These are phyloP conservation scores for Hyles lineata DNA, from an alignment of 2,888 invertebrate genomes.

Conservation along the genomic window DNA sequence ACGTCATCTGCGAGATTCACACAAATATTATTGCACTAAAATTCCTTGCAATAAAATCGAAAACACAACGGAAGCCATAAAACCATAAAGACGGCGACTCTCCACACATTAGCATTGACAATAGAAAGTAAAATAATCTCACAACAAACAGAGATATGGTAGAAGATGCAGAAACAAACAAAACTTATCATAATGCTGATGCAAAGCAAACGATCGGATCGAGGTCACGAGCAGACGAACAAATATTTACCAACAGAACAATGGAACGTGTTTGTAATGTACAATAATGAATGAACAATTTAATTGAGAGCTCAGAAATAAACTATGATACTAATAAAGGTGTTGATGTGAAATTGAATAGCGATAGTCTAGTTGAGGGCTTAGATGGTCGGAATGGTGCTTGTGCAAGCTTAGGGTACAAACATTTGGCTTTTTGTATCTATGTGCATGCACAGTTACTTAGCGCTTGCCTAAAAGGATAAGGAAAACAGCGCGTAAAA, in stretches of 20 bases:
- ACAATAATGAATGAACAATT: conserved; percentile 35
- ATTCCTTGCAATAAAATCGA: background rate
- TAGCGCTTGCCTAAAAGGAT: no score
- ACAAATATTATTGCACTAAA: background rate
- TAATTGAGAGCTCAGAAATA: background rate
- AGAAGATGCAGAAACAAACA: conserved; percentile 45
- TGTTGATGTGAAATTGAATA: background rate
- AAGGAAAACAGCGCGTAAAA: no score
- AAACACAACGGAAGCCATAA: conserved; percentile 13
- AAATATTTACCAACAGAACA: conserved; percentile 57
- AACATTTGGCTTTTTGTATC: no score
- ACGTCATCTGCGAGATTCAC: background rate
- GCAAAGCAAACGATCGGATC: conserved; percentile 43
- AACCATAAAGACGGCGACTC: background rate
- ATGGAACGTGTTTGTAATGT: conserved; percentile 44
- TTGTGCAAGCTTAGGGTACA: no score
- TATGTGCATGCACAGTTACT: no score
- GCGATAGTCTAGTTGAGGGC: no score
- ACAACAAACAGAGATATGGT: conserved; percentile 27
- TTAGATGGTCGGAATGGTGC: no score
- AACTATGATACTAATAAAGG: background rate
- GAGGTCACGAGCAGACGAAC: conserved; percentile 54
- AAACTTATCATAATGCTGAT: conserved; percentile 46
- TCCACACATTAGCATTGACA: conserved; percentile 8
- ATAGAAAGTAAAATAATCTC: conserved; percentile 29